Base-by-base conservation (phyloP, 2,113 vertebrate species). In the Mixornis gularis region DNA sequence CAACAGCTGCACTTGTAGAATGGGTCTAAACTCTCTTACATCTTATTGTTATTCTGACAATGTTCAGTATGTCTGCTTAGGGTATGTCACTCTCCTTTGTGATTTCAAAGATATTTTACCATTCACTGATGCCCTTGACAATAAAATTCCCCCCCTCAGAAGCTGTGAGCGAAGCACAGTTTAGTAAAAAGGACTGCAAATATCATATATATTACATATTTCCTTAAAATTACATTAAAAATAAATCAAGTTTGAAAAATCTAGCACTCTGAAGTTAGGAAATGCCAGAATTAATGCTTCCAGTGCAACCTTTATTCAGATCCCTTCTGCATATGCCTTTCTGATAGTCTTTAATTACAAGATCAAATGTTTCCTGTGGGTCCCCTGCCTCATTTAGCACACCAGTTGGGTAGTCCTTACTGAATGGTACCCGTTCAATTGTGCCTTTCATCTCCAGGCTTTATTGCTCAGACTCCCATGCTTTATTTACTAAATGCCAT, bases 91-190 rank as follows among this genome's bases (percentile, higher is more conserved):
- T 76, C 65, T 89, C 27, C 48, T 88, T 74, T 56, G 43, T 85
- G 76, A 90, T 95, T 95, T 94, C 86, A 89, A 71, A 95, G 52
- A 64, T 74, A 89, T 84, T 95, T 94, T 80, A 85, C 56, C 46
- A 66, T 86, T 95, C 88, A 79, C 41, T 84, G 73, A 62, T 92
- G 77, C 49, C 79, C 86, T 95, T 93, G 72, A 80, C 79, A 93
- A 64, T 58, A 79, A 81, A 80, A 89, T 87, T 90, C 53, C 34
- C 95, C 17, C 40, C 27, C 30, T 84, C 49, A 76, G 65, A 93
- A 92, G 30, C 77, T 64, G 13, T 38, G 49, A 92, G 38, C 38
- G 20, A 68, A 84, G 36, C 58, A 79, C 9, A 53, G 27, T 73
- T 86, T 29, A 68, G 30, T 49, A 49, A 26, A 74, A 83, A 92